Conservation (phyloP, 2,113 vertebrate genomes). For the Gadus chalcogrammus region DNA sequence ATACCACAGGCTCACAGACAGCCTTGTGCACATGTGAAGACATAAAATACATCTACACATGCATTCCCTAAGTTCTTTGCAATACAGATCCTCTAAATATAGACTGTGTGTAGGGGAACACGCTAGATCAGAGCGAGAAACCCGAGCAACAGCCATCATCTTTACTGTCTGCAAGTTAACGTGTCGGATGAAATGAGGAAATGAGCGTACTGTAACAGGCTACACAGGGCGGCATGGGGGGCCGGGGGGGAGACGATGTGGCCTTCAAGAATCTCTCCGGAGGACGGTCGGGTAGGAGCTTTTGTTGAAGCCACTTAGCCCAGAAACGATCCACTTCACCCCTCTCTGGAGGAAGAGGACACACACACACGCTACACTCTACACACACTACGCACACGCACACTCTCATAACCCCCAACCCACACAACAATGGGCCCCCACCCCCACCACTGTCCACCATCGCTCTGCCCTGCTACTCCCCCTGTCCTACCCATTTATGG, state of each 20-base stretch:
- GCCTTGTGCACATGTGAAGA: too few species aligned
- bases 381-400: too few species aligned
- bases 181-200: neutral
- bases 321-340: slow-evolving; percentile 32
- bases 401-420: too few species aligned
- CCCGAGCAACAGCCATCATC: too few species aligned
- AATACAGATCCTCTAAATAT: neutral
- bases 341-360: neutral
- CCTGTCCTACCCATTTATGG: slow-evolving; percentile 54
- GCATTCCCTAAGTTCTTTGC: too few species aligned
- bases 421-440: slow-evolving; percentile 49
- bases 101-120: neutral
- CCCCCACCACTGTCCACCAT: slow-evolving; percentile 26
- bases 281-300: slow-evolving; percentile 28
- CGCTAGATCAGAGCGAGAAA: too few species aligned
- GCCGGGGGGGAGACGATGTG: neutral
- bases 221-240: too few species aligned
- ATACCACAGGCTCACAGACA: too few species aligned
- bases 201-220: neutral
- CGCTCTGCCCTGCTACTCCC: slow-evolving; percentile 35
- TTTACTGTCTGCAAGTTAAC: neutral
- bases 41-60: too few species aligned
- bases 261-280: slow-evolving; percentile 31
- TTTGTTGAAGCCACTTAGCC: slow-evolving; percentile 46
- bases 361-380: too few species aligned